phyloP scores from a whole-genome alignment of 37 sponge, comb jelly and placozoan genomes.

The Spongia lamella region DNA sequence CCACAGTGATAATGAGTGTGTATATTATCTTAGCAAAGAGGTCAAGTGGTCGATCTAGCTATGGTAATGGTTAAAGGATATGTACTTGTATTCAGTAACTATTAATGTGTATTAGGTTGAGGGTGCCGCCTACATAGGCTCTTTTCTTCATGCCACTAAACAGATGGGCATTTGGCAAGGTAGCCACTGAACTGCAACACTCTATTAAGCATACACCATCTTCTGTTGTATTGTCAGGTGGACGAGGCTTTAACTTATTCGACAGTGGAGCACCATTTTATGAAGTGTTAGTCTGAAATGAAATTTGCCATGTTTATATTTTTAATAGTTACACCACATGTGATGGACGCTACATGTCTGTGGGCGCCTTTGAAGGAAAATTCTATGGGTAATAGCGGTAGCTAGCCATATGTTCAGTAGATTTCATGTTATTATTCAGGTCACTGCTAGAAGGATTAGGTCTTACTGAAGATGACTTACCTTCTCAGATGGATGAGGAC shows the following conservation, averaged over 20 bases:
- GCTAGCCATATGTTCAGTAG: too few relatives aligned
- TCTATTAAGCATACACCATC: too few relatives aligned
- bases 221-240: slow-evolving; percentile 35
- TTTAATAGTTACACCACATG: slow-evolving; percentile 85
- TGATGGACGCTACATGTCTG: slow-evolving; percentile 92
- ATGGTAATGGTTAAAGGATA: slow-evolving; percentile 54
- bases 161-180: slow-evolving; percentile 67
- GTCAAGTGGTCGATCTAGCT: slow-evolving; percentile 90
- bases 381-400: too few relatives aligned
- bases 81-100: too few relatives aligned
- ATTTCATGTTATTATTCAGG: too few relatives aligned
- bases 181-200: not conserved
- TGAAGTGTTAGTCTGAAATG: slow-evolving; percentile 56
- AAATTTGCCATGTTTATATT: not conserved
- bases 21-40: slow-evolving; percentile 77
- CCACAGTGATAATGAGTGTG: too few relatives aligned
- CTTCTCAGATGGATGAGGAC: slow-evolving; percentile 55
- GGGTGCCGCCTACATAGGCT: slow-evolving; percentile 84
- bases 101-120: slow-evolving; percentile 27
- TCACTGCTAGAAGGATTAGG: slow-evolving; percentile 64
- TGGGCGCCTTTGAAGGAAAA: slow-evolving; percentile 95
- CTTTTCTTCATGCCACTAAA: slow-evolving; percentile 70
- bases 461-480: slow-evolving; percentile 33
- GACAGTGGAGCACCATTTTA: slow-evolving; percentile 96
- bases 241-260: slow-evolving; percentile 75